Base-by-base conservation (phyloP, 1,140 invertebrate species). In the Bombyx mandarina region DNA sequence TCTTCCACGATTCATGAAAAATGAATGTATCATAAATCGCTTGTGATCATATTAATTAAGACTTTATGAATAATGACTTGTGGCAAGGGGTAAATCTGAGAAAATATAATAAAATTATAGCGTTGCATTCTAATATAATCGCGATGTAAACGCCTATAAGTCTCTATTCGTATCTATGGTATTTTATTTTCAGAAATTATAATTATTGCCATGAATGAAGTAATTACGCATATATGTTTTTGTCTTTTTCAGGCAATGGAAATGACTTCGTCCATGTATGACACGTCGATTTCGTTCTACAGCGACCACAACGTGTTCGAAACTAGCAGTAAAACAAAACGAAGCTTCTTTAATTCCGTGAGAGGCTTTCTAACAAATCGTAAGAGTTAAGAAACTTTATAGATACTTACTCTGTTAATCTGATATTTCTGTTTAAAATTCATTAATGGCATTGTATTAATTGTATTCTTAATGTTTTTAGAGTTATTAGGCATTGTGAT, bases 261-360 rank as follows among this genome's bases (percentile, higher is more conserved):
- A 62, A 67, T 86, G 55, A 69, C 62, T 22, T 86, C 82, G 1
- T 78, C 79, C 1, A 59, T 86, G 6, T 83, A 78, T 56, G 80
- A 81, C 43, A 83, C 82, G 1, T 77, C 80, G 8, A 75, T 67
- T 7, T 86, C 82, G 0, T 86, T 82, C 65, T 83, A 79, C 57
- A 82, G 65, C 26, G 77, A 77, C 45, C 82, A 86, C 57, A 70
- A 69, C 1, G 62, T 45, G 65, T 7, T 73, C 75, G 9, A 44
- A 45, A 46, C 71, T 8, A 74, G 61, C 49, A 66, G 46, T 22
- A 81, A 73, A 63, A 75, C 71, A 35, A 80, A 78, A 58, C 47
- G 69, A 52, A 71, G 80, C 1, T 79, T 86, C 44, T 69, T 86
- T 22, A 79, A 63, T 54, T 82, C 80, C 0, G 69, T 86, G 0